Evolutionary conservation across 2,113 vertebrate species (phyloP).

Genomic region (Trogon melanurus): DNA sequence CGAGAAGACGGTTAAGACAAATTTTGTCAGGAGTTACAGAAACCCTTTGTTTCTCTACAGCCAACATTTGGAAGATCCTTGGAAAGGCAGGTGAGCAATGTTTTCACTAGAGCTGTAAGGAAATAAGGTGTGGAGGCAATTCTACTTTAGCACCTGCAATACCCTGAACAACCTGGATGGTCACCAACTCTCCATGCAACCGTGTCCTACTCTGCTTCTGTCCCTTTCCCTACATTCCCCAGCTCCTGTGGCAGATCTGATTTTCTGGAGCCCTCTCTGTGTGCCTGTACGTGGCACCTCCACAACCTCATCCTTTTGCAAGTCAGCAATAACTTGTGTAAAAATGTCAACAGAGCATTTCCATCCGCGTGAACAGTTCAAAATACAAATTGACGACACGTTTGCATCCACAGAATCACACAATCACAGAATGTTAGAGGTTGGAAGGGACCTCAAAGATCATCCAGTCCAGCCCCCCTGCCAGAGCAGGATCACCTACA

Average conservation of each 20-base stretch:
- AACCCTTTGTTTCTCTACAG: not conserved
- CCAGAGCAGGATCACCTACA: no score
- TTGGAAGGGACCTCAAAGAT: no score
- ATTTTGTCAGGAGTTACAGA: not conserved
- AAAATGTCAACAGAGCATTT: not conserved
- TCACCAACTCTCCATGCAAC: accelerated
- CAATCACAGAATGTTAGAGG: no score
- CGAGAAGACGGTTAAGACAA: not conserved
- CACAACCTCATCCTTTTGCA: not conserved
- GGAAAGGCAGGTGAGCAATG: not conserved
- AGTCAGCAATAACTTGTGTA: not conserved
- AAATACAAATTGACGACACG: accelerated
- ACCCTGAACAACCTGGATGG: not conserved
- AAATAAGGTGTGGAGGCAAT: not conserved
- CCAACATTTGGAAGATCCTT: not conserved
- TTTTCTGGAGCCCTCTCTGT: not conserved
- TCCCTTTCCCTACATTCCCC: not conserved
- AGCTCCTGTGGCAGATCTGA: not conserved
- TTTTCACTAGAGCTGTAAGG: not conserved
- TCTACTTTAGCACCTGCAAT: not conserved
- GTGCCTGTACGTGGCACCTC: not conserved
- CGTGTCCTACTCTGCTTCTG: not conserved
- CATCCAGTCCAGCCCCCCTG: no score
- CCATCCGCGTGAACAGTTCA: accelerated
- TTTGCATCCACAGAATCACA: no score